Evolutionary conservation across 2,113 vertebrate species (phyloP).

Genomic region (Tachysurus vachellii): DNA sequence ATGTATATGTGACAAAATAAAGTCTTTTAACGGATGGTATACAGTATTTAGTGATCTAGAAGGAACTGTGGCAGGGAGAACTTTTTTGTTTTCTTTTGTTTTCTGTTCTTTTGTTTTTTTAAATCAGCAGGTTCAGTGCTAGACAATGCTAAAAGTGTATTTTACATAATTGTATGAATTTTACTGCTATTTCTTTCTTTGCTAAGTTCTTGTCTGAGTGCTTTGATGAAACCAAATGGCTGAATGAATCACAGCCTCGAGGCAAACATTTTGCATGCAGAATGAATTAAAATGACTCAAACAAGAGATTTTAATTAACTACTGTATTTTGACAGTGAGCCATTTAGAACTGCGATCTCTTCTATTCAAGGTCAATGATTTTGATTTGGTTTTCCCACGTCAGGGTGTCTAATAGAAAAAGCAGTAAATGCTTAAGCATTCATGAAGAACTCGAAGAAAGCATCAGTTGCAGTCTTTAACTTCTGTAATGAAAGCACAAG

Average conservation of each 20-base stretch:
- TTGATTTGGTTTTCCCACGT: background rate
- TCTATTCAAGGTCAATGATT: background rate
- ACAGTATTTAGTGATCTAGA: too few species aligned
- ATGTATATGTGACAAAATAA: too few species aligned
- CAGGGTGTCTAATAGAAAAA: background rate
- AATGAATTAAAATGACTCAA: background rate
- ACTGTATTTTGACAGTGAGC: background rate
- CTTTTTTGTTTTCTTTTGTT: too few species aligned
- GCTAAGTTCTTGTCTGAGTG: background rate
- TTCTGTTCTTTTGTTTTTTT: too few species aligned
- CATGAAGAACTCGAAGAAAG: background rate
- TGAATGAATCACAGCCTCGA: constrained; percentile 20
- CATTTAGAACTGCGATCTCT: background rate
- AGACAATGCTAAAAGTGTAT: background rate
- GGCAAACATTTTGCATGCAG: background rate
- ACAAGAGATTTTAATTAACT: background rate
- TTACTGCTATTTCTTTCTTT: constrained; percentile 1
- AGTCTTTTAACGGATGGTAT: too few species aligned
- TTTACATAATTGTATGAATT: background rate
- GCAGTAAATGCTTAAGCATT: background rate
- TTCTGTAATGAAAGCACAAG: background rate
- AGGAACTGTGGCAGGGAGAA: too few species aligned
- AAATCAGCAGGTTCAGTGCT: too few species aligned
- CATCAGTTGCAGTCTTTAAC: background rate
- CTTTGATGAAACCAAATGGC: background rate